Conservation (phyloP, 2,113 vertebrate genomes). For the Pan paniscus region DNA sequence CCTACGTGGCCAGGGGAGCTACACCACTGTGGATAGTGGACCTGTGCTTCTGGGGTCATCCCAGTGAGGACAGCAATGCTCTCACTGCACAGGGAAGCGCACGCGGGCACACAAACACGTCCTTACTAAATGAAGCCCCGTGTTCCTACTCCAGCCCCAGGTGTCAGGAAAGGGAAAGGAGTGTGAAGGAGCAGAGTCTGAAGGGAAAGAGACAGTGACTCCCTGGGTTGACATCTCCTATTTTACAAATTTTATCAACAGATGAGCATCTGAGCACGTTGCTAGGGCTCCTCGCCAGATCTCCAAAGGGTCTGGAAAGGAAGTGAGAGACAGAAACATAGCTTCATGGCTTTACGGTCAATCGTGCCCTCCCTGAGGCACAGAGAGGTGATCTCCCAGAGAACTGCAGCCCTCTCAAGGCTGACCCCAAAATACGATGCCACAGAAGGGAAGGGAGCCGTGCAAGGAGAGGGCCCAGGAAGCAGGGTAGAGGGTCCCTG, state of each 20-base stretch:
- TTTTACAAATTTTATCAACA: neutral
- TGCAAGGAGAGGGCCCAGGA: too few relatives aligned
- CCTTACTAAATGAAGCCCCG: neutral
- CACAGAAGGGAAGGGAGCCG: fast-evolving
- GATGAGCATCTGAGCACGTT: neutral
- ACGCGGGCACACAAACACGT: fast-evolving
- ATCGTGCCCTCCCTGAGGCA: neutral
- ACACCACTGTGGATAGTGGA: fast-evolving
- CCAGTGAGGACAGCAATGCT: neutral
- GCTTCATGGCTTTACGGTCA: neutral
- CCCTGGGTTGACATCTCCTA: neutral
- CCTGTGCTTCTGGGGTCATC: fast-evolving
- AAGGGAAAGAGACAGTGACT: neutral
- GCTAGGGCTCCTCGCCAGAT: neutral
- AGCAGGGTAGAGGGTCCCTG: fast-evolving
- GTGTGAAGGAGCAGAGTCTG: neutral
- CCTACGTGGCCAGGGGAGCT: neutral
- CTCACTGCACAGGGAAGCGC: fast-evolving
- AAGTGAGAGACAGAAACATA: neutral
- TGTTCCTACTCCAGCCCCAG: neutral
- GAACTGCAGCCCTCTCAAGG: neutral
- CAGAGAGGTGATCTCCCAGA: too few relatives aligned
- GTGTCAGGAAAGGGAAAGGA: too few relatives aligned
- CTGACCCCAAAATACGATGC: fast-evolving
- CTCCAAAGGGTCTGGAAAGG: neutral